phyloP scores from a whole-genome alignment of 2,797 vertebrate genomes.

The Sebastes hubbsi region DNA sequence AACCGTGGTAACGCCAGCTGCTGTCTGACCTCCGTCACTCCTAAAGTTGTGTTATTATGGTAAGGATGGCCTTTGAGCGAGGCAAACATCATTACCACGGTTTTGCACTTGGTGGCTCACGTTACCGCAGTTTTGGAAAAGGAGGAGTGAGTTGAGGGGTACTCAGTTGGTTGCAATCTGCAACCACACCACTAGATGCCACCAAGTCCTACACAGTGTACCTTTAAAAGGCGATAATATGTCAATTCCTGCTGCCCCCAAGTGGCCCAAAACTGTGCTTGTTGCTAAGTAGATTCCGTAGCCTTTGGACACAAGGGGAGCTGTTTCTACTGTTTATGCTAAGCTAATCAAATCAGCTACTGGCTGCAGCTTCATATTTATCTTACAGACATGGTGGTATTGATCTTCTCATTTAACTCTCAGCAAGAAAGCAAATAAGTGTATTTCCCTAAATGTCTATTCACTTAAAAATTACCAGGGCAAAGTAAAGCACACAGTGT shows the following conservation, averaged over 20 bases:
- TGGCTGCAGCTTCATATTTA: neutral
- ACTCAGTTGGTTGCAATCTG: too few species aligned
- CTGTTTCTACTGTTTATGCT: neutral
- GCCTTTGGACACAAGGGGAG: neutral
- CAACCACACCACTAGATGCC: too few species aligned
- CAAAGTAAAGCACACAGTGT: neutral
- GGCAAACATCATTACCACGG: too few species aligned
- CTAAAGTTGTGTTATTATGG: too few species aligned
- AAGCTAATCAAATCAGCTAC: neutral
- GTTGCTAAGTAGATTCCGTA: neutral
- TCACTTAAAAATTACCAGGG: neutral
- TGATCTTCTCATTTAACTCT: neutral
- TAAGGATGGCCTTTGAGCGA: too few species aligned
- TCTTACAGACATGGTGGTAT: neutral
- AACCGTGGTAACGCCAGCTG: too few species aligned
- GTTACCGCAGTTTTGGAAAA: too few species aligned
- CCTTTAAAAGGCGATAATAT: neutral
- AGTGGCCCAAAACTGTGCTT: neutral
- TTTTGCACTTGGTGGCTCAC: too few species aligned
- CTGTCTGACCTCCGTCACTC: too few species aligned
- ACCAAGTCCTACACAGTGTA: too few species aligned
- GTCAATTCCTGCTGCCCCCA: neutral
- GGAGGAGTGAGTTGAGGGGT: too few species aligned
- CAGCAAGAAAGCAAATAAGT: neutral
- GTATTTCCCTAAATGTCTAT: neutral